Base-by-base conservation (phyloP, 1,140 invertebrate genomes). In the Listronotus oregonensis region DNA sequence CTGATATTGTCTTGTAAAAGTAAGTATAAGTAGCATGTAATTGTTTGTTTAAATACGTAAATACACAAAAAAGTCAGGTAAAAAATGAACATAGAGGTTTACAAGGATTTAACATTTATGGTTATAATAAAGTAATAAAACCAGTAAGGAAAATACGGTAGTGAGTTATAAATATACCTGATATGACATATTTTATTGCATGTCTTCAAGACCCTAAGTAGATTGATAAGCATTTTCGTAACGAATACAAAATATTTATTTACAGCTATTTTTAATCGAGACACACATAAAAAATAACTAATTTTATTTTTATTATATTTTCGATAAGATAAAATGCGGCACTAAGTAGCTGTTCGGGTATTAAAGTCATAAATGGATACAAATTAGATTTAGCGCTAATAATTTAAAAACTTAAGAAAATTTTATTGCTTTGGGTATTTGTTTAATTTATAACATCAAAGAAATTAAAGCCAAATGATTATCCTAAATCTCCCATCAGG, bases 161-260 rank as follows among this genome's bases (percentile, higher is more conserved):
- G 64, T 60, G n/a, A 14, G 56, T 46, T 60, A 40, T 60, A 60
- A 66, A 66, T 61, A 66, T 60, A 51, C 40, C 21, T 42, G 49
- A 59, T 65, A 65, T 65, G 64, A 66, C 56, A 66, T 66, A 40
- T 61, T 66, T 66, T 66, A 66, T 66, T 50, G 32, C 43, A 54
- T 49, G 47, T 64, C 54, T 49, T 57, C 32, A 44, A 65, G 55
- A 54, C 21, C n/a, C 40, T 39, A 34, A 59, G 34, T 52, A n/a
- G 39, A 51, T 18, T 31, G 64, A 65, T 65, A 65, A 65, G 49
- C 31, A n/a, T 40, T 47, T 58, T 56, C 3, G 14, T 21, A 55
- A 52, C n/a, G 39, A 39, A 12, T 55, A 32, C 8, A 9, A 17
- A n/a, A 17, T 55, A 42, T 55, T 55, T 55, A 55, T 55, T 47